Evolutionary conservation across 2,888 invertebrate species (phyloP), one percentile per base, ranked within the genome.

Genomic region (Scelioninae gen. 1): DNA sequence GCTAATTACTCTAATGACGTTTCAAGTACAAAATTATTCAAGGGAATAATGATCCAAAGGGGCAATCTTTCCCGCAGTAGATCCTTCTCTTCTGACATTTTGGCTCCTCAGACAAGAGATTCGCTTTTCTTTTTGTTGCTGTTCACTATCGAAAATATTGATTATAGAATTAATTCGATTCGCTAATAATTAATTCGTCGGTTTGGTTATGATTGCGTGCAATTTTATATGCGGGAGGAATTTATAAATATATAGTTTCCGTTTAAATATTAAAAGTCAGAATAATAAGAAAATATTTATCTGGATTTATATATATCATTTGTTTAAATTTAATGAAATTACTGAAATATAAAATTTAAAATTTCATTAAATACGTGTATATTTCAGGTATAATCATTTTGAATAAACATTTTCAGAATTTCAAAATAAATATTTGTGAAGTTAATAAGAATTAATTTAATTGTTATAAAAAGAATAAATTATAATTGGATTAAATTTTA

Each of bases 1-100:
- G 81, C 85, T 87, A 87, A 88, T 87, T 88, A 87, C 80, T 84
- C 78, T 85, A 86, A 88, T 85, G 87, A 87, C 84, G 83, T 85
- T 86, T 83, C 72, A 82, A 87, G 85, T 74, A 69, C 78, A 75
- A 84, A 84, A 86, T 86, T 85, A 84, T 86, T 84, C 86, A 77
- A 75, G 83, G 83, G 81, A 84, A 72, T 79, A 85, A 85, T 78
- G 78, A 71, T 53, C 69, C 69, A 45, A 60, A 77, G 51, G 69
- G 62, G 69, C 62, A 69, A 77, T 69, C 53, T 77, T 77, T 69
- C 55, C 69, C 55, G 62, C 60, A 51, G 62, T 55, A 62, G 23
- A 23, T 51, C 43, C 32, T 0, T 29, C 16, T 40, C 66, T 51
- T 49, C 32, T 43, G 43, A 49, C 43, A 65, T 76, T 76, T 53